Conservation (phyloP, 2,797 vertebrate genomes). For the Oreortyx pictus region DNA sequence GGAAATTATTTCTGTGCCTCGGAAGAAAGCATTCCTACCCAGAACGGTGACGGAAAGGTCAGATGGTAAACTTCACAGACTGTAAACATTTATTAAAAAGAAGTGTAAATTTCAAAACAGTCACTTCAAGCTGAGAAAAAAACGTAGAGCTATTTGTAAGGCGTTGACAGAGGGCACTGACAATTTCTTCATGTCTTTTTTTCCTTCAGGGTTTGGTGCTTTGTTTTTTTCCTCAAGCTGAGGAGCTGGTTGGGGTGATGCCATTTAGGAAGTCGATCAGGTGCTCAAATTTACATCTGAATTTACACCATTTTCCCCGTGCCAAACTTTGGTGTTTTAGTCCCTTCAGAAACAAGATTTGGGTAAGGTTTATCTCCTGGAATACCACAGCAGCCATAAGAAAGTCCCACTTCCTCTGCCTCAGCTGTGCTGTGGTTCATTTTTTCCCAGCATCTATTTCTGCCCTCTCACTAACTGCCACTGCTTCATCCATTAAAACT, state of each 20-base stretch:
- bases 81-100: background rate
- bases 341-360: background rate
- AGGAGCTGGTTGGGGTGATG: background rate
- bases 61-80: background rate
- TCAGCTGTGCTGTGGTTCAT: background rate
- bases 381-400: background rate
- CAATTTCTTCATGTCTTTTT: background rate
- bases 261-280: fast-evolving
- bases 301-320: background rate
- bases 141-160: background rate
- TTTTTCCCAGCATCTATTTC: slow-evolving; percentile 12
- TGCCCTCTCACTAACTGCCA: slow-evolving; percentile 8
- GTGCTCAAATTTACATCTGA: background rate
- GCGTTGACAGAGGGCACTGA: background rate
- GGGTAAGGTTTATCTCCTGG: background rate
- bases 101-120: background rate
- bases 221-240: background rate
- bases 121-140: background rate
- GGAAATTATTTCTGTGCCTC: background rate
- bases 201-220: background rate
- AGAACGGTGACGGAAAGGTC: background rate
- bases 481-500: slow-evolving; percentile 23
- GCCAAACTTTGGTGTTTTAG: background rate
- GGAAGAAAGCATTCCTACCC: background rate
- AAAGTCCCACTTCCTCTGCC: background rate